phyloP scores from a whole-genome alignment of 2,888 invertebrate genomes.

The Phortica okadai region DNA sequence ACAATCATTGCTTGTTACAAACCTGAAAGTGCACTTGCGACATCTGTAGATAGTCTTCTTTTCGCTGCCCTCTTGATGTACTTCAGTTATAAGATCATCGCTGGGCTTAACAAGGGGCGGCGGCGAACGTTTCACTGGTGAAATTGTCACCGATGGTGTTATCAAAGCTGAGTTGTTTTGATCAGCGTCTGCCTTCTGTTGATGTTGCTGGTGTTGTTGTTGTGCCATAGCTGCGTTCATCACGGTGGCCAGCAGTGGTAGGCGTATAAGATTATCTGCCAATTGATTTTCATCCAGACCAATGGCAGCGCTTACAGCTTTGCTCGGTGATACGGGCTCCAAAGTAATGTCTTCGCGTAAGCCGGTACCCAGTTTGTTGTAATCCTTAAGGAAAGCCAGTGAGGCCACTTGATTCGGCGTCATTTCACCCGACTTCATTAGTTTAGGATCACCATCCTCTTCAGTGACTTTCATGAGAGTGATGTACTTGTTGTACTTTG shows the following conservation, averaged over 20 bases:
- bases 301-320: constrained; percentile 29
- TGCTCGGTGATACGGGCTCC: constrained; percentile 62
- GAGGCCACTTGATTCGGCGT: constrained; percentile 77
- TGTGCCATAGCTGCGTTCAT: constrained; percentile 72
- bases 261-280: constrained; percentile 65
- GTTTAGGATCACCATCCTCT: constrained; percentile 77
- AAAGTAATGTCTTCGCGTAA: constrained; percentile 70
- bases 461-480: constrained; percentile 82
- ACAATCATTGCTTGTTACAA: constrained; percentile 42
- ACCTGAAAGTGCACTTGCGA: constrained; percentile 93
- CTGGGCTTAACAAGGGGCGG: constrained; percentile 81
- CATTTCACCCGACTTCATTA: constrained; percentile 77
- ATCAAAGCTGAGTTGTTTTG: constrained; percentile 66
- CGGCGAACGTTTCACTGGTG: constrained; percentile 75
- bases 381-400: constrained; percentile 78
- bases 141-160: constrained; percentile 72
- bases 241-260: constrained; percentile 71
- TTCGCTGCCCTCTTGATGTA: constrained; percentile 77
- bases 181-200: constrained; percentile 57
- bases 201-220: constrained; percentile 70
- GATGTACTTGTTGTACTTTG: constrained; percentile 93
- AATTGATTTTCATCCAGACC: constrained; percentile 60
- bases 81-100: constrained; percentile 78
- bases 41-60: constrained; percentile 92
- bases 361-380: constrained; percentile 68